Conservation (phyloP, 2,888 invertebrate genomes). For the Lucinisca nassula region DNA sequence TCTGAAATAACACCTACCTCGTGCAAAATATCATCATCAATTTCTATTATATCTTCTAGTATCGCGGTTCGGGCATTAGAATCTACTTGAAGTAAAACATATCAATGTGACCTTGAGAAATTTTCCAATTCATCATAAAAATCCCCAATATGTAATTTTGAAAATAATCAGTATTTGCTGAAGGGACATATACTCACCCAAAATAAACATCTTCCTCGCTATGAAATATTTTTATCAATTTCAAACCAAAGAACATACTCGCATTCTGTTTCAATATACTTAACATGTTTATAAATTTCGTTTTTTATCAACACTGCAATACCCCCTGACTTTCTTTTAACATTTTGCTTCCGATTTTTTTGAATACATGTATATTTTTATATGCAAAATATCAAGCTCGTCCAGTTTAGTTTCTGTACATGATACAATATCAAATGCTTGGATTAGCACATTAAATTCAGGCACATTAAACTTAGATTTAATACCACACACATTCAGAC, state of each 20-base stretch:
- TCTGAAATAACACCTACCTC: background rate
- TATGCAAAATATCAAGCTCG: background rate
- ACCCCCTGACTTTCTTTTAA: background rate
- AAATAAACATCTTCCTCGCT: background rate
- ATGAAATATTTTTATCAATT: background rate
- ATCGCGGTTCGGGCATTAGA: background rate
- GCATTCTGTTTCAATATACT: background rate
- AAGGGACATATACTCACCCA: background rate
- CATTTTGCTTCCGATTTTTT: background rate
- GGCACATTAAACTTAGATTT: background rate
- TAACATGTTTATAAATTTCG: background rate
- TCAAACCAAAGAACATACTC: constrained; percentile 5
- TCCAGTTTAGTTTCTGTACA: background rate
- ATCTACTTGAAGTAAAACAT: background rate
- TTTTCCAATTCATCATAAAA: background rate
- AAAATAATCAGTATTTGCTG: background rate
- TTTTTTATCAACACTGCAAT: background rate
- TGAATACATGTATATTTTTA: background rate
- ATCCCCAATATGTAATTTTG: background rate
- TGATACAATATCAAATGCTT: background rate
- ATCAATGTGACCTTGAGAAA: background rate
- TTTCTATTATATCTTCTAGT: background rate
- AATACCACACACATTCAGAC: background rate
- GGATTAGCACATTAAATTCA: background rate
- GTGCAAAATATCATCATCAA: background rate